phyloP scores from a whole-genome alignment of 1,140 invertebrate species.

The Nilaparvata lugens region DNA sequence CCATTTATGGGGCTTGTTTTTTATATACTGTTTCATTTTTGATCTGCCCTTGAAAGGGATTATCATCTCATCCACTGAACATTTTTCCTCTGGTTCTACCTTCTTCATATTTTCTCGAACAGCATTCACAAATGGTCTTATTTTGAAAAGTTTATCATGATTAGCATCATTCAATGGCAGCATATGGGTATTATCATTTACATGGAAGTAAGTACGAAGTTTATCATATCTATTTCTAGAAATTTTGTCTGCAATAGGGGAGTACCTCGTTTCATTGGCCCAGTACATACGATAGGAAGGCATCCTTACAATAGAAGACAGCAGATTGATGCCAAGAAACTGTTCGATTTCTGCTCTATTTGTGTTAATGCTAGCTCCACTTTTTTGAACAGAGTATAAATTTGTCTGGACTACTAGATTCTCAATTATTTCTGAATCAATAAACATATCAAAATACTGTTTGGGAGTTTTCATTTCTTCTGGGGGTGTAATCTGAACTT shows the following conservation, averaged over 20 bases:
- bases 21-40: conserved; percentile 27
- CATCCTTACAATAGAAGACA: conserved; percentile 22
- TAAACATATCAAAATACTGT: conserved; percentile 1
- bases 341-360: background rate
- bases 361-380: background rate
- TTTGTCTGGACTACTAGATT: background rate
- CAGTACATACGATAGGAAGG: conserved; percentile 25
- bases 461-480: background rate
- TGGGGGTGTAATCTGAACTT: no score
- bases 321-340: conserved; percentile 25
- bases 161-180: background rate
- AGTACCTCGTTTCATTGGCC: conserved; percentile 1
- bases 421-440: background rate
- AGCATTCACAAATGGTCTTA: conserved; percentile 9
- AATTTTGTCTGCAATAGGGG: background rate
- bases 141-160: conserved; percentile 12
- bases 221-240: background rate
- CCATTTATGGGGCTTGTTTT: conserved; percentile 33
- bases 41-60: conserved; percentile 24
- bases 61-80: conserved; percentile 22
- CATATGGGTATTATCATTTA: background rate
- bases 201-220: background rate
- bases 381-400: background rate
- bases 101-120: conserved; percentile 17
- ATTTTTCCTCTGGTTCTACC: background rate